Conservation (phyloP, 2,113 vertebrate genomes). For the Lathamus discolor region DNA sequence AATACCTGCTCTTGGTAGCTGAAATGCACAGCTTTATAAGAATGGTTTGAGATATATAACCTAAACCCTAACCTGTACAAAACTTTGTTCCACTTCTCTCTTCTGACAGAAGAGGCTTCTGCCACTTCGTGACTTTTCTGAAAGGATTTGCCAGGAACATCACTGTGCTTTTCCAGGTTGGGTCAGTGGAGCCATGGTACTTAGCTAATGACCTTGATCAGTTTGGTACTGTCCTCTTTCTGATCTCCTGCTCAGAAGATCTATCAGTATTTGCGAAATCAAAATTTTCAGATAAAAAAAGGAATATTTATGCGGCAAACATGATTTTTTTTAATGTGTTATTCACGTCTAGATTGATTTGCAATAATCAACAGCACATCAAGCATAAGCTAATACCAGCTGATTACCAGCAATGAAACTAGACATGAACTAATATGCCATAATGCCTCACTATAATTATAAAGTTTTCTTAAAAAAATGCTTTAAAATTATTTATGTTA, state of each 20-base stretch:
- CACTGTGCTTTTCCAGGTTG: neutral
- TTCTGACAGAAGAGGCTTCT: neutral
- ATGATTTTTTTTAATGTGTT: neutral
- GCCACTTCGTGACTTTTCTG: neutral
- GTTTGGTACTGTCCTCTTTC: neutral
- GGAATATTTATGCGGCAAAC: neutral
- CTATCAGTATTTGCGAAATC: neutral
- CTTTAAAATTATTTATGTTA: conserved; percentile 68
- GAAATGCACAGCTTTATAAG: neutral
- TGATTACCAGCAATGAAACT: conserved; percentile 64
- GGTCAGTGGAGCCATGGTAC: neutral
- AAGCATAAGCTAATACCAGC: conserved; percentile 13
- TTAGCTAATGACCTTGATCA: neutral
- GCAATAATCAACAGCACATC: neutral
- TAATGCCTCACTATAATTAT: conserved; percentile 57
- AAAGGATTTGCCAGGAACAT: neutral
- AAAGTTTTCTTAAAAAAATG: conserved; percentile 73
- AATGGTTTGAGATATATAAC: neutral
- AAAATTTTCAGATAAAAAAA: neutral
- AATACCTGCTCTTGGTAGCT: neutral
- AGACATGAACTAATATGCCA: conserved; percentile 48
- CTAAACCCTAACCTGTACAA: neutral
- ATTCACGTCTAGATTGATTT: neutral
- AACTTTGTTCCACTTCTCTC: neutral
- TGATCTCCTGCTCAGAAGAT: neutral